These are phyloP conservation scores for Azemiops feae DNA, from an alignment of 2,113 vertebrate species.

Conservation along the genomic window DNA sequence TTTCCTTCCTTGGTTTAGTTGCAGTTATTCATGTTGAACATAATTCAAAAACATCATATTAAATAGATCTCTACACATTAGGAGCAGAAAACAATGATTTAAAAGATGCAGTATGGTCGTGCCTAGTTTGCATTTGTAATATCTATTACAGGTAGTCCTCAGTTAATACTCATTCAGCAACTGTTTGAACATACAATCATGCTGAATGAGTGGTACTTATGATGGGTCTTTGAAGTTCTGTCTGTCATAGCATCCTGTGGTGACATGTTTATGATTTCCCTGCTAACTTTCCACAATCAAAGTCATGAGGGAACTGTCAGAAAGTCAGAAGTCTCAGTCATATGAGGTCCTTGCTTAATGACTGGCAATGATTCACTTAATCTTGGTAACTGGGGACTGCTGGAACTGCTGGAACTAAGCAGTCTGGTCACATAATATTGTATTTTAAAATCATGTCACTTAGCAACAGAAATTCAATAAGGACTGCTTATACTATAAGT, in stretches of 20 bases:
- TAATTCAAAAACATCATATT: neutral
- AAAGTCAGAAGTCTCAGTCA: neutral
- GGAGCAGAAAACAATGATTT: neutral
- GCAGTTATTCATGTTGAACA: neutral
- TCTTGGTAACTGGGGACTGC: neutral
- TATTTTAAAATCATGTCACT: neutral
- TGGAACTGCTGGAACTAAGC: neutral
- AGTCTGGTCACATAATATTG: neutral
- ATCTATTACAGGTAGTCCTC: neutral
- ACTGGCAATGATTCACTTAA: neutral
- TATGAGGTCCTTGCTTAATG: neutral
- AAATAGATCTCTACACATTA: neutral
- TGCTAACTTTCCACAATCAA: neutral
- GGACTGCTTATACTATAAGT: neutral
- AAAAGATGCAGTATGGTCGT: neutral
- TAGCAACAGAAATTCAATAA: neutral
- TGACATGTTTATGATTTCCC: neutral
- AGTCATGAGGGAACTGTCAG: neutral
- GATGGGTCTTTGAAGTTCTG: neutral
- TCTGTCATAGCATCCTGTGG: neutral
- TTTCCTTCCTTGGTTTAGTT: constrained; percentile 20
- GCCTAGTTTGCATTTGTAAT: neutral
- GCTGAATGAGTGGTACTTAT: neutral
- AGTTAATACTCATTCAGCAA: neutral
- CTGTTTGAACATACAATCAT: neutral